A percentile compares a stretch with the other conserved stretches of the same genome.
Evolutionary conservation across 2,113 vertebrate species (phyloP).

Genomic region (Scophthalmus maximus): DNA sequence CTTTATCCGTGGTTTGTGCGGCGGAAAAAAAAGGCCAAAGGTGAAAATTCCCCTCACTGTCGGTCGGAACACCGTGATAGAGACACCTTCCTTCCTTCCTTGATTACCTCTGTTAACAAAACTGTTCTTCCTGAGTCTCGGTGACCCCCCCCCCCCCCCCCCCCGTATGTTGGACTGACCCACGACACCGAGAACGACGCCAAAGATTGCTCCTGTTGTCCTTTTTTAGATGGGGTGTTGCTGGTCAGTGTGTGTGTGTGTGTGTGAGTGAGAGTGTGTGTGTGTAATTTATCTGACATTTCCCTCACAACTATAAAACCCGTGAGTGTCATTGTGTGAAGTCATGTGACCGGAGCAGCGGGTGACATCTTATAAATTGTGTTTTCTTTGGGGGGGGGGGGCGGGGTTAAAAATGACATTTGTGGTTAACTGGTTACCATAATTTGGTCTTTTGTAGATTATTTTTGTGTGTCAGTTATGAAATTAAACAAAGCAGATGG

Average conservation of each 20-base stretch:
- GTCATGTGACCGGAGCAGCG: slow-evolving; percentile 72
- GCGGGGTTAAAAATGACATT: slow-evolving; percentile 57
- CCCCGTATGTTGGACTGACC: slow-evolving; percentile 41
- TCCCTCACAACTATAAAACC: slow-evolving; percentile 37
- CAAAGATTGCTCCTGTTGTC: slow-evolving; percentile 75
- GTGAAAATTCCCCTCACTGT: not conserved
- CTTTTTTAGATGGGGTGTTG: slow-evolving; percentile 53
- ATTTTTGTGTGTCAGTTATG: slow-evolving; percentile 83
- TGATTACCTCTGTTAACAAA: slow-evolving; percentile 73
- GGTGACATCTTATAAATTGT: slow-evolving; percentile 69
- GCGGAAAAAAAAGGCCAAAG: not conserved
- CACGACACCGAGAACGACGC: slow-evolving; percentile 69
- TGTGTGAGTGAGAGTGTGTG: not conserved
- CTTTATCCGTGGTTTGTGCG: too few relatives aligned
- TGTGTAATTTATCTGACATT: slow-evolving; percentile 19
- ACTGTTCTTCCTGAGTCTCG: slow-evolving; percentile 70
- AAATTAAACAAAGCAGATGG: slow-evolving; percentile 79
- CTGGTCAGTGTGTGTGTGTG: slow-evolving; percentile 45
- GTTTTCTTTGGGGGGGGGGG: slow-evolving; percentile 42
- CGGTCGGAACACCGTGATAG: slow-evolving; percentile 49
- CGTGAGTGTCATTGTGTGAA: slow-evolving; percentile 64
- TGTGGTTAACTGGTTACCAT: slow-evolving; percentile 71
- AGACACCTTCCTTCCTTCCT: slow-evolving; percentile 56
- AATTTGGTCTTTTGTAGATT: slow-evolving; percentile 81
- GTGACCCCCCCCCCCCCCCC: slow-evolving; percentile 4